phyloP scores from a whole-genome alignment of 2,797 vertebrate genomes.

The Sciurus carolinensis region DNA sequence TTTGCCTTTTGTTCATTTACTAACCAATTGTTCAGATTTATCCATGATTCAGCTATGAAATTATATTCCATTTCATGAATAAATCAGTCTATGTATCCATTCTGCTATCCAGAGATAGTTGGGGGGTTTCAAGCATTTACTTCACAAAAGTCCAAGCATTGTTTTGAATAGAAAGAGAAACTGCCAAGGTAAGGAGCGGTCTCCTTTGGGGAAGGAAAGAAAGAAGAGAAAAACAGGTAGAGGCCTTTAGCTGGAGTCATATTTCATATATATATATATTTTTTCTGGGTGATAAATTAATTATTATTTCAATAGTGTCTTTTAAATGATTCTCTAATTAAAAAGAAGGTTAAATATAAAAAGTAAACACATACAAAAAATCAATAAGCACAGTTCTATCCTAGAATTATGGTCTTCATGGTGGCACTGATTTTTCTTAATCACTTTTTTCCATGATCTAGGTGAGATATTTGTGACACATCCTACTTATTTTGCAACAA shows the following conservation, averaged over 20 bases:
- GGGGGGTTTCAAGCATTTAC: neutral
- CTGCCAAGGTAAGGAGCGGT: neutral
- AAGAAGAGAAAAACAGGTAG: neutral
- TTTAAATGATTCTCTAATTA: conserved; percentile 62
- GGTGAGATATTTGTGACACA: neutral
- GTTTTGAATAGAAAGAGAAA: neutral
- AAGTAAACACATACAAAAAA: conserved; percentile 22
- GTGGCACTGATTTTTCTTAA: conserved; percentile 39
- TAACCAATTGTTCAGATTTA: neutral
- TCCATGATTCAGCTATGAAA: conserved; percentile 24
- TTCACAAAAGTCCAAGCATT: neutral
- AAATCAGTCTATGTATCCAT: conserved; percentile 1
- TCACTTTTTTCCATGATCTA: neutral
- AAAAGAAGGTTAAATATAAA: conserved; percentile 46
- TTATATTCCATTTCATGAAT: neutral
- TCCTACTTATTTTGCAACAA: neutral
- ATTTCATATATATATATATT: neutral
- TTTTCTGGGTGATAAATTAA: neutral
- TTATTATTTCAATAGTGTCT: conserved; percentile 39
- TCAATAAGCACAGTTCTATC: neutral
- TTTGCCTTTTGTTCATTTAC: neutral
- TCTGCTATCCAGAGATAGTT: neutral
- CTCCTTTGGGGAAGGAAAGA: neutral
- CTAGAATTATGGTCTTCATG: neutral
- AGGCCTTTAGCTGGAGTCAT: neutral